Conservation (phyloP, 2,888 invertebrate genomes). For the Pandemis cinnamomeana region DNA sequence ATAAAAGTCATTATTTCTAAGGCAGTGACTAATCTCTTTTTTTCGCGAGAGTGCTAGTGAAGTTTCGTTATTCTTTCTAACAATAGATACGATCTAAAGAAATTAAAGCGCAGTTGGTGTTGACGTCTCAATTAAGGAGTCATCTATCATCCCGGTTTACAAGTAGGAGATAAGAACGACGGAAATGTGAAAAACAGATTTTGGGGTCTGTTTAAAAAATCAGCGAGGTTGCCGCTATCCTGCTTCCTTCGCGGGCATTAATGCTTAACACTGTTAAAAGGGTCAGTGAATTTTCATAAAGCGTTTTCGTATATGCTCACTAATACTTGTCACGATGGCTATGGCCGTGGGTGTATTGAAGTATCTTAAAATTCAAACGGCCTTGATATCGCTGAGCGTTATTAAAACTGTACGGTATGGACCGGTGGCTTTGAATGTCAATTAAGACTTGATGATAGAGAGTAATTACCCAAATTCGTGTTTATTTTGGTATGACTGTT, state of each 20-base stretch:
- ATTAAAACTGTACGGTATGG: neutral
- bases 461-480: no score
- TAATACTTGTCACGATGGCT: neutral
- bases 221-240: neutral
- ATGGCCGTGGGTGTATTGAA: no score
- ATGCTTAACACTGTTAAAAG: constrained; percentile 2
- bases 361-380: neutral
- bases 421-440: no score
- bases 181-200: constrained; percentile 19
- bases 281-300: constrained; percentile 1
- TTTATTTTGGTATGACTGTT: no score
- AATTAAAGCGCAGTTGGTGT: constrained; percentile 56
- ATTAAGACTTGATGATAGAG: no score
- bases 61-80: constrained; percentile 34
- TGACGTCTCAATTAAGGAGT: constrained; percentile 57
- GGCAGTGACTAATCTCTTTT: constrained; percentile 33
- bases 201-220: constrained; percentile 7
- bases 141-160: constrained; percentile 53
- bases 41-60: constrained; percentile 20
- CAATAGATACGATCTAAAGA: constrained; percentile 46
- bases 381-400: neutral
- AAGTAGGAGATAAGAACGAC: constrained; percentile 11
- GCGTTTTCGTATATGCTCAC: neutral
- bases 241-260: neutral
- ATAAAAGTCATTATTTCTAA: constrained; percentile 13